Base-by-base conservation (phyloP, 2,797 vertebrate species). In the Falco berigora region DNA sequence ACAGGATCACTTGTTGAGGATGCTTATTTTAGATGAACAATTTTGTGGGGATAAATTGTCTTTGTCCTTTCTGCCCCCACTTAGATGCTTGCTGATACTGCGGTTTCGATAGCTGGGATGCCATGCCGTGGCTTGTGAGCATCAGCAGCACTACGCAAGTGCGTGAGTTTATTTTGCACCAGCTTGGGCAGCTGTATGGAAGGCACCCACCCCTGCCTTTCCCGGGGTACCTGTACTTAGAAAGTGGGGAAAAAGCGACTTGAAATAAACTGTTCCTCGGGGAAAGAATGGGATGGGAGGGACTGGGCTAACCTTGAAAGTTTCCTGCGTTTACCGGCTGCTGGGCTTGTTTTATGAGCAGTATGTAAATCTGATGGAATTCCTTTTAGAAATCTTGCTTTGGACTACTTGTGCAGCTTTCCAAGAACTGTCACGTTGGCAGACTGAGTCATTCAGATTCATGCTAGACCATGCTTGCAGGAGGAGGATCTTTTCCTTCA, bases 11-110 rank as follows among this genome's bases (percentile, higher is more conserved):
- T 94, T 93, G 73, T 91, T 49, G 72, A 64, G 83, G 68, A 12
- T 24, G 67, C 91, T 95, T 90, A 83, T 88, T 97, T 95, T 94
- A 91, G 94, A 53, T 75, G 63, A 81, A 91, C 38, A 8, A 81
- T 96, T 94, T 79, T 85, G 89, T 0, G 30, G 34, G 79, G 74
- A 30, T 91, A 13, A 92, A 80, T 77, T 95, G 76, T 16, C 87
- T 92, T 94, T 96, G 92, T 97, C 56, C 46, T n/a, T 88, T 47
- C 72, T 94, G 72, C 92, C 84, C 83, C 84, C 34, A 0, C 68
- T 44, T 19, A 74, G 50, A 94, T 91, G 66, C 44, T 86, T 92
- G 77, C 67, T 90, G 76, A 36, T 74, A 4, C 18, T 72, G 75
- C 20, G 59, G 55, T 30, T 66, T 77, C 55, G 72, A 9, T 42